Conservation (phyloP, 2,888 invertebrate species). For the Mylabris sibirica region DNA sequence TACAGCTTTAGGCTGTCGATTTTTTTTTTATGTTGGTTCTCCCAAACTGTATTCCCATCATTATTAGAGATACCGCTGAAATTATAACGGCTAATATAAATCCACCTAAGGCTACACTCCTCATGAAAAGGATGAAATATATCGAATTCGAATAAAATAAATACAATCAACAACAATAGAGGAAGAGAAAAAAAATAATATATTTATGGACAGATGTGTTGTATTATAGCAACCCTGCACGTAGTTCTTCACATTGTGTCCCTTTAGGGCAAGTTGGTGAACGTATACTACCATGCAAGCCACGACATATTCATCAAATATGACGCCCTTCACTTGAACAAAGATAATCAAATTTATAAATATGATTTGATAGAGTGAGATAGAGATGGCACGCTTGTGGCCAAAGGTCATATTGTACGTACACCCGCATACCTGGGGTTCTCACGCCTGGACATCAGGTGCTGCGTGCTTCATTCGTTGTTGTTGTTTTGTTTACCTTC, state of each 20-base stretch:
- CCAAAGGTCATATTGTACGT: slow-evolving; percentile 44
- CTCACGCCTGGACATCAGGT: slow-evolving; percentile 45
- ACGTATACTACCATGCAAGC: slow-evolving; percentile 1
- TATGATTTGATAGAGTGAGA: slow-evolving; percentile 29
- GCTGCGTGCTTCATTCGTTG: slow-evolving; percentile 23
- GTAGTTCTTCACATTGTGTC: neutral
- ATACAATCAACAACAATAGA: neutral
- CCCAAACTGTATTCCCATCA: neutral
- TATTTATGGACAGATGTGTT: slow-evolving; percentile 13
- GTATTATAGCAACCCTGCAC: slow-evolving; percentile 3
- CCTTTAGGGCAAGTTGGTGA: neutral
- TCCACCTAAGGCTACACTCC: slow-evolving; percentile 29
- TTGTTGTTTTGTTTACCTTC: neutral
- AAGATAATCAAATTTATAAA: neutral
- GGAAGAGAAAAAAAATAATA: neutral
- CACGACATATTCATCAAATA: slow-evolving; percentile 2
- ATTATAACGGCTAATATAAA: slow-evolving; percentile 35
- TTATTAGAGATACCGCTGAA: slow-evolving; percentile 18
- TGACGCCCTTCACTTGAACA: neutral
- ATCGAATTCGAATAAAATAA: slow-evolving; percentile 24
- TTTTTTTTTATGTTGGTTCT: neutral
- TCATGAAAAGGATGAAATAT: slow-evolving; percentile 25
- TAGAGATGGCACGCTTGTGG: slow-evolving; percentile 34
- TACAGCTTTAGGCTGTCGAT: neutral
- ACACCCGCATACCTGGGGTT: slow-evolving; percentile 46